A percentile compares a stretch with the other conserved stretches of the same genome.
phyloP scores from a whole-genome alignment of 2,797 vertebrate genomes.

The Cyprinodon diabolis region DNA sequence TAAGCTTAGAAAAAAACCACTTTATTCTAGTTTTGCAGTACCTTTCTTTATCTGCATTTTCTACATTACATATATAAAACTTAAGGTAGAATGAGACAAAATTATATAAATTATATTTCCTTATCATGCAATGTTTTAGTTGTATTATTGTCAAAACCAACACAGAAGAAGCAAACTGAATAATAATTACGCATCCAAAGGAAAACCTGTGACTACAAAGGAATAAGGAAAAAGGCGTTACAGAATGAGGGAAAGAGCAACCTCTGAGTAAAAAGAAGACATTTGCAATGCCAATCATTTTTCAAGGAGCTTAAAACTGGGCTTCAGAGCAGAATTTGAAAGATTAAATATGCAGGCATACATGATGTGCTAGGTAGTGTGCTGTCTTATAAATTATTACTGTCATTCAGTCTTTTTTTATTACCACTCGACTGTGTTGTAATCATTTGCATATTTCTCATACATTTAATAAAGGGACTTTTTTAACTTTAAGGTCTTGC shows the following conservation, averaged over 20 bases:
- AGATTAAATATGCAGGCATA: constrained; percentile 56
- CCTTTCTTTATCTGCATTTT: neutral
- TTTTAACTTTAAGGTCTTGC: constrained; percentile 39
- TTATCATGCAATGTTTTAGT: neutral
- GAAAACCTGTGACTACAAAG: constrained; percentile 23
- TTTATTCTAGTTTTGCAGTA: neutral
- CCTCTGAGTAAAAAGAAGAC: constrained; percentile 39
- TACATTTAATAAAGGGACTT: constrained; percentile 63
- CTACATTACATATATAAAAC: neutral
- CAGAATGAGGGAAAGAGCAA: constrained; percentile 38
- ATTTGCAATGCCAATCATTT: constrained; percentile 73
- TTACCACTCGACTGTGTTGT: constrained; percentile 46
- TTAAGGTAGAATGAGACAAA: neutral
- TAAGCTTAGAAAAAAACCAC: neutral
- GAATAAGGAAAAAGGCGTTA: constrained; percentile 36
- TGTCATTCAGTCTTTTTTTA: constrained; percentile 57
- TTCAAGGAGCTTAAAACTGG: constrained; percentile 62
- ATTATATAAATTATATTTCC: neutral
- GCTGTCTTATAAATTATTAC: constrained; percentile 65
- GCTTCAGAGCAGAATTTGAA: constrained; percentile 68
- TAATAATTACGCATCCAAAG: neutral
- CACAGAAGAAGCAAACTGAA: neutral
- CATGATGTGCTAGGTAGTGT: constrained; percentile 54
- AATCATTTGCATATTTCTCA: constrained; percentile 65
- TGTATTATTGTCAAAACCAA: neutral